Conservation (phyloP, 2,797 vertebrate species). For the Melopsittacus undulatus region DNA sequence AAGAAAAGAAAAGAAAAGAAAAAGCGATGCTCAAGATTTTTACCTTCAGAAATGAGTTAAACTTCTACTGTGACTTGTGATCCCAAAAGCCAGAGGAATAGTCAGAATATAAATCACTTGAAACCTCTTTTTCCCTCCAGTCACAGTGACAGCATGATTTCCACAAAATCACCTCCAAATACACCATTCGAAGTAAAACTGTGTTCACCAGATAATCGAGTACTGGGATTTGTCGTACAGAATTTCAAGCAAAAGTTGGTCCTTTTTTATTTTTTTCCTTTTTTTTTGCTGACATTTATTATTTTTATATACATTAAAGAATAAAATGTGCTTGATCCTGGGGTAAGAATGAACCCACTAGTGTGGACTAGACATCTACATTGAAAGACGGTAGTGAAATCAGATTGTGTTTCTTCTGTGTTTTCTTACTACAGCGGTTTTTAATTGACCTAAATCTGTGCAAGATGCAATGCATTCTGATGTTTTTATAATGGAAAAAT, state of each 20-base stretch:
- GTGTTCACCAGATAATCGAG: neutral
- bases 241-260: neutral
- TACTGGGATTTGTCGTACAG: neutral
- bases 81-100: neutral
- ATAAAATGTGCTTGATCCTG: neutral
- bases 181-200: neutral
- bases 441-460: neutral
- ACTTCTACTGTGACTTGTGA: neutral
- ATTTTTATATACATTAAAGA: neutral
- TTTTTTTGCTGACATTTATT: neutral
- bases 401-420: neutral
- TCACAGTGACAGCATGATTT: neutral
- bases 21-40: neutral
- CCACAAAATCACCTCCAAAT: neutral
- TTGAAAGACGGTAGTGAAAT: neutral
- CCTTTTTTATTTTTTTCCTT: no score
- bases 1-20: fast-evolving
- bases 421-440: neutral
- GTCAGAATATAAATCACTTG: neutral
- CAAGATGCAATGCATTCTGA: neutral
- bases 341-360: neutral
- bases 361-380: neutral
- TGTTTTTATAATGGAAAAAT: neutral
- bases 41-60: neutral
- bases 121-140: neutral